Conservation (phyloP, 2,797 vertebrate species). For the Hafferia zeledoni region DNA sequence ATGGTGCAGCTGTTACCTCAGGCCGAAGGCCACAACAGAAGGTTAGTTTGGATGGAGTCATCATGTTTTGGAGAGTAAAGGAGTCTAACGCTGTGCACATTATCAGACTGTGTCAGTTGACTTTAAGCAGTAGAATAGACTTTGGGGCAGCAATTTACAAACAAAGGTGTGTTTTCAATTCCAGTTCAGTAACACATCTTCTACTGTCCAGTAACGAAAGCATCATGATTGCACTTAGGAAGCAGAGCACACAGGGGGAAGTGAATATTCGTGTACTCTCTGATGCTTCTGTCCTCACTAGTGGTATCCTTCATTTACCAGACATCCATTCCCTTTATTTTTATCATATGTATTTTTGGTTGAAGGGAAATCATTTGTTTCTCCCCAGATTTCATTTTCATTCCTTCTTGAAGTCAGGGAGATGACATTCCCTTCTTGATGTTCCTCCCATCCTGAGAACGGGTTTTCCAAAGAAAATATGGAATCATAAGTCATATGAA, state of each 20-base stretch:
- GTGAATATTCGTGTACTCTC: background rate
- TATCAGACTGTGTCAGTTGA: background rate
- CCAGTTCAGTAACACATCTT: background rate
- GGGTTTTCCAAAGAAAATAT: background rate
- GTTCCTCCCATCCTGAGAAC: background rate
- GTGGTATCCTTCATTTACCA: background rate
- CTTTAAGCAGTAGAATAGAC: background rate
- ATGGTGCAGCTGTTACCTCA: background rate
- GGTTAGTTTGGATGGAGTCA: background rate
- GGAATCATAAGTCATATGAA: background rate
- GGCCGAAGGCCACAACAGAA: background rate
- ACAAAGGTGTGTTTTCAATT: background rate
- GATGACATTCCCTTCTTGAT: background rate
- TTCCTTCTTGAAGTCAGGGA: background rate
- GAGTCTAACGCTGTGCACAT: background rate
- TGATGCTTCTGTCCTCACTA: background rate
- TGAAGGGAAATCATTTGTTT: background rate
- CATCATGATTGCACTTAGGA: background rate
- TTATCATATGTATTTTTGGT: background rate
- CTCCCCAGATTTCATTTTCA: background rate
- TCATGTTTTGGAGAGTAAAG: background rate
- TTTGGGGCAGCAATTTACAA: background rate
- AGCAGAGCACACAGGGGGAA: background rate
- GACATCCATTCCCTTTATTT: background rate
- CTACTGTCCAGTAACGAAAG: background rate